Percentiles rank a stretch among this genome's conserved stretches.
phyloP scores from a whole-genome alignment of 1,140 invertebrate species.

The Lepidostoma basale region DNA sequence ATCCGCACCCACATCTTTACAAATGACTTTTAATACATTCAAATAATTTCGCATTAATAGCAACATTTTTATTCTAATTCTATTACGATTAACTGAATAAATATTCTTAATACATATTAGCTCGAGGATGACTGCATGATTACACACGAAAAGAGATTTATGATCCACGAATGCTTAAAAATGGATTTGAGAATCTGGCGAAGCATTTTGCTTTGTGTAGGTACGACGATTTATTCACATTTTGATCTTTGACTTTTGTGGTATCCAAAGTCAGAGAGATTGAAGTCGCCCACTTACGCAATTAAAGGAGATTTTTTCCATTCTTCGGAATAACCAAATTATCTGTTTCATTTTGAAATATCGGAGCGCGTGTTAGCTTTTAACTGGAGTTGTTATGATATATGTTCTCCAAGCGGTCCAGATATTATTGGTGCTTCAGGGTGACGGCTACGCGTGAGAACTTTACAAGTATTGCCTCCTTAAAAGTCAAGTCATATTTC shows the following conservation, averaged over 20 bases:
- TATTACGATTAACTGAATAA: not conserved
- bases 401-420: no score
- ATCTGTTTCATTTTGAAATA: no score
- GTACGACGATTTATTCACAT: conserved; percentile 15
- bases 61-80: not conserved
- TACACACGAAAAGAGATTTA: conserved; percentile 12
- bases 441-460: no score
- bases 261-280: not conserved
- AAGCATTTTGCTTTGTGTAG: conserved; percentile 1
- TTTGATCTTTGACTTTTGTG: conserved; percentile 13
- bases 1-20: no score
- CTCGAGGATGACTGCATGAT: conserved; percentile 5
- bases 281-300: conserved; percentile 16
- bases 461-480: no score
- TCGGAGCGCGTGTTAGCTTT: no score
- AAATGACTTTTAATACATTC: no score
- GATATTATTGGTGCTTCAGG: no score
- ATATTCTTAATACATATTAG: not conserved
- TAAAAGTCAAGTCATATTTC: no score
- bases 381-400: no score
- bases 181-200: not conserved
- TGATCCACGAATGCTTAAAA: conserved; percentile 1
- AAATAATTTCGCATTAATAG: no score
- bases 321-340: no score
- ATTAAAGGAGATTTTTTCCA: conserved; percentile 7